phyloP scores from a whole-genome alignment of 2,888 invertebrate genomes.

The Clanis bilineata region DNA sequence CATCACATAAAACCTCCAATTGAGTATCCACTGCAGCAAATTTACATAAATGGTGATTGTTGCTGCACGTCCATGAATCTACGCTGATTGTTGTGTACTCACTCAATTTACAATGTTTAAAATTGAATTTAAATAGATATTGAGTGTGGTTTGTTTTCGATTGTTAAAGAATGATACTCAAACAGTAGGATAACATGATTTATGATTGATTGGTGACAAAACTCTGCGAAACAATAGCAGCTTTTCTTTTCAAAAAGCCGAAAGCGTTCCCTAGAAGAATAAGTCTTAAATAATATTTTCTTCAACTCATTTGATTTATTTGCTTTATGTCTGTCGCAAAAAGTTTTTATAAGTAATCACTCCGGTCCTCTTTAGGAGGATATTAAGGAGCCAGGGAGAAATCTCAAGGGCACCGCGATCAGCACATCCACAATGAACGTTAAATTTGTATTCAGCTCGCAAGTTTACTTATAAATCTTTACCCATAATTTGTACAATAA shows the following conservation, averaged over 20 bases:
- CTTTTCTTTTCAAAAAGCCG: constrained; percentile 6
- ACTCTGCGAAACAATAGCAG: not conserved
- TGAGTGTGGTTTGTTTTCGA: not conserved
- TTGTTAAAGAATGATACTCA: not conserved
- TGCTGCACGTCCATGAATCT: constrained; percentile 45
- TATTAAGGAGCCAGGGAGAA: constrained; percentile 5
- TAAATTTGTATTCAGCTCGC: constrained; percentile 6
- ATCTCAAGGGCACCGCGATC: constrained; percentile 12
- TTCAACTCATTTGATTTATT: constrained; percentile 10
- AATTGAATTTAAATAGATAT: not conserved
- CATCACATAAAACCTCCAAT: constrained; percentile 50
- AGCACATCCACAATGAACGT: constrained; percentile 9
- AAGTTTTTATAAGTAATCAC: constrained; percentile 15
- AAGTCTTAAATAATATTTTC: constrained; percentile 11
- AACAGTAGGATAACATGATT: not conserved
- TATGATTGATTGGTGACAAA: not conserved
- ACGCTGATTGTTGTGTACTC: constrained; percentile 45
- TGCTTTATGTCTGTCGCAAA: constrained; percentile 13
- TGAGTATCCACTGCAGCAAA: constrained; percentile 46
- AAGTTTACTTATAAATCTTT: constrained; percentile 1
- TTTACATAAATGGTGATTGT: constrained; percentile 60
- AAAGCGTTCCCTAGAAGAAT: constrained; percentile 1
- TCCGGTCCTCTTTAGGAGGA: constrained; percentile 8
- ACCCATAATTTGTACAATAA: not conserved
- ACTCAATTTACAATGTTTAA: not conserved